Conservation (phyloP, 2,888 invertebrate species). For the Alcis repandata region DNA sequence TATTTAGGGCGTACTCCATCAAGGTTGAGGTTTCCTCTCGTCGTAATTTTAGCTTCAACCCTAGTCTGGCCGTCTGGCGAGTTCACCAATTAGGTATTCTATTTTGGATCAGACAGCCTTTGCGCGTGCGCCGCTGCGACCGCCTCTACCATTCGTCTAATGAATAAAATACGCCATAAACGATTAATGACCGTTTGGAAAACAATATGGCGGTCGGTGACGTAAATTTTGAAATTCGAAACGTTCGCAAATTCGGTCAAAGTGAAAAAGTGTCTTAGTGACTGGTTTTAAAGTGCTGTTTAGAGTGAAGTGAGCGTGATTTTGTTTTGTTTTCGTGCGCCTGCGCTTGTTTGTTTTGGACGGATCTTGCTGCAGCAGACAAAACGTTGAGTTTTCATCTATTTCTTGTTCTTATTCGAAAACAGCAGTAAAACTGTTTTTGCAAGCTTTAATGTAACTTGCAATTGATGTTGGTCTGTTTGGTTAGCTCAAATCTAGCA, state of each 20-base stretch:
- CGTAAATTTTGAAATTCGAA: slow-evolving; percentile 49
- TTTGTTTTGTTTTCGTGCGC: slow-evolving; percentile 58
- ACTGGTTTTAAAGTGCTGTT: slow-evolving; percentile 47
- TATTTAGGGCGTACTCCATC: slow-evolving; percentile 45
- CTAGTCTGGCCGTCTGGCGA: slow-evolving; percentile 77
- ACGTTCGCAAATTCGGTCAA: slow-evolving; percentile 9
- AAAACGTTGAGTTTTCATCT: slow-evolving; percentile 29
- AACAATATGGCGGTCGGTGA: slow-evolving; percentile 53
- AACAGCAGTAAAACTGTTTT: neutral
- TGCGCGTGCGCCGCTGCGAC: slow-evolving; percentile 59
- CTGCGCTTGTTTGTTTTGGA: slow-evolving; percentile 59
- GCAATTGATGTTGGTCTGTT: no score
- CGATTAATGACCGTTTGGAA: slow-evolving; percentile 50
- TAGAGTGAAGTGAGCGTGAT: slow-evolving; percentile 45
- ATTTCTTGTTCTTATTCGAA: neutral
- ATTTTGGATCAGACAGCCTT: slow-evolving; percentile 72
- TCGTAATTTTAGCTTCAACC: slow-evolving; percentile 74
- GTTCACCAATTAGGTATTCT: slow-evolving; percentile 77
- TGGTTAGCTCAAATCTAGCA: no score
- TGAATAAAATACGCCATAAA: slow-evolving; percentile 63
- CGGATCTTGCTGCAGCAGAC: slow-evolving; percentile 35
- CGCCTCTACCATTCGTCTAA: slow-evolving; percentile 56
- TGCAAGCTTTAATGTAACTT: neutral
- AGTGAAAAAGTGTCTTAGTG: slow-evolving; percentile 50
- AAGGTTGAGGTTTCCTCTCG: slow-evolving; percentile 50